These are phyloP conservation scores for Leptogaster cylindrica DNA, from an alignment of 2,888 invertebrate species.

Conservation along the genomic window DNA sequence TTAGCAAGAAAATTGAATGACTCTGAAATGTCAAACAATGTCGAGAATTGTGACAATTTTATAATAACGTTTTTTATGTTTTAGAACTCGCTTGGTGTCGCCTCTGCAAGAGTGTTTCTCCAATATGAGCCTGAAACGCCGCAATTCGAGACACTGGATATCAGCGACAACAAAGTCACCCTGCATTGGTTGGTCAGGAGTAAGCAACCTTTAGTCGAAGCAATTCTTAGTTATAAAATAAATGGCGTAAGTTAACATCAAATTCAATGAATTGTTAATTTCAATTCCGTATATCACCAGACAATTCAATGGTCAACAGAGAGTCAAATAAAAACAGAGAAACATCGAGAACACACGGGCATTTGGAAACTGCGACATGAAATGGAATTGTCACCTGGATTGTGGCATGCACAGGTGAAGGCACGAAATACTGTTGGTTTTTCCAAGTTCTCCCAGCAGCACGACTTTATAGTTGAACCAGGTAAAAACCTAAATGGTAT, in stretches of 20 bases:
- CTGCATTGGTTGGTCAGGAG: slow-evolving; percentile 58
- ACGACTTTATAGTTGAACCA: slow-evolving; percentile 53
- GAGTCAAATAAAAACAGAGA: slow-evolving; percentile 54
- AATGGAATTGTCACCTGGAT: slow-evolving; percentile 55
- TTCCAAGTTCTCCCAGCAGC: slow-evolving; percentile 57
- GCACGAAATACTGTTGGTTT: slow-evolving; percentile 57
- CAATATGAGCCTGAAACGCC: slow-evolving; percentile 58
- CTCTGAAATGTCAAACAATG: no score
- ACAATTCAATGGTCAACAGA: slow-evolving; percentile 56
- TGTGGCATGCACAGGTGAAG: slow-evolving; percentile 57
- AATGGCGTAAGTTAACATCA: slow-evolving; percentile 53
- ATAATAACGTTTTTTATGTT: slow-evolving; percentile 3
- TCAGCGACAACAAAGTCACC: slow-evolving; percentile 54
- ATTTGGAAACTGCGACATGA: slow-evolving; percentile 59
- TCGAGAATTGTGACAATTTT: no score
- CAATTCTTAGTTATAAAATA: slow-evolving; percentile 57
- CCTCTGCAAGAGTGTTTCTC: slow-evolving; percentile 53
- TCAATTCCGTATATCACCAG: slow-evolving; percentile 48
- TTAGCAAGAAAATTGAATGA: no score
- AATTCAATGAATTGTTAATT: neutral
- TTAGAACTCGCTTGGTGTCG: slow-evolving; percentile 55
- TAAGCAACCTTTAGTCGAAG: slow-evolving; percentile 57
- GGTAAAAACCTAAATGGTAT: slow-evolving; percentile 3
- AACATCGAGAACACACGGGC: slow-evolving; percentile 53
- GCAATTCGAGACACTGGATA: slow-evolving; percentile 54